Evolutionary conservation across 92 coral and sea anemone genomes (phyloP), one percentile per base, ranked within the genome.

Genomic region (Epizoanthus fatuus): DNA sequence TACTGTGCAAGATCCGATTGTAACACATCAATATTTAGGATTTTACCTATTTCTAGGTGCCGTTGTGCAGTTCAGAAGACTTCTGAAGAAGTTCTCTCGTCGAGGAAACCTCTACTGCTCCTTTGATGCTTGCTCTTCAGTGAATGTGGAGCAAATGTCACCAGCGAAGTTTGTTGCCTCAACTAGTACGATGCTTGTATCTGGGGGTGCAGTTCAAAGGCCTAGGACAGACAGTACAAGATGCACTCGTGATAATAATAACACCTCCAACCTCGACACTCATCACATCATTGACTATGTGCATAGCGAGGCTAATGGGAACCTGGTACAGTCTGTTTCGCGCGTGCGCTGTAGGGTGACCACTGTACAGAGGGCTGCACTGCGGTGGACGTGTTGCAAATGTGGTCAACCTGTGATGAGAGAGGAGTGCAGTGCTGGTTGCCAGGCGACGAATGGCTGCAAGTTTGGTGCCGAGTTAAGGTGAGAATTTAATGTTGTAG

Each of bases 381-480:
- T 95, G 85, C 88, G 92, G 4, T 97, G 99, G 99, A 86, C 88
- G 17, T 97, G 99, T 35, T 81, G 86, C 52, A 88, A 81, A n/a
- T 97, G 99, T 79, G 93, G 97, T 57, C 94, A 88, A 73, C 92
- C 85, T 83, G 91, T 88, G 67, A 42, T 84, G 14, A 93, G 89
- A 45, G 90, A 93, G 79, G 96, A 90, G 32, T 95, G 95, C n/a
- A 75, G 90, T 11, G 87, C 89, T 4, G 87, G 92, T 37, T 97
- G 99, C 42, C 72, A 35, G 65, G 55, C 78, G 40, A 45, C 92
- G 7, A 88, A 32, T 6, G 93, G 92, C 10, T 95, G 53, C 80
- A 86, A 72, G 84, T 92, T 95, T 35, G 53, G 69, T 49, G 91
- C 98, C 10, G 97, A 97, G 67, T 95, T 93, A 19, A 93, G 98